Percentiles rank a stretch among this genome's conserved stretches.
These are phyloP conservation scores for Mastomys coucha DNA, from an alignment of 2,113 vertebrate species.

Conservation along the genomic window DNA sequence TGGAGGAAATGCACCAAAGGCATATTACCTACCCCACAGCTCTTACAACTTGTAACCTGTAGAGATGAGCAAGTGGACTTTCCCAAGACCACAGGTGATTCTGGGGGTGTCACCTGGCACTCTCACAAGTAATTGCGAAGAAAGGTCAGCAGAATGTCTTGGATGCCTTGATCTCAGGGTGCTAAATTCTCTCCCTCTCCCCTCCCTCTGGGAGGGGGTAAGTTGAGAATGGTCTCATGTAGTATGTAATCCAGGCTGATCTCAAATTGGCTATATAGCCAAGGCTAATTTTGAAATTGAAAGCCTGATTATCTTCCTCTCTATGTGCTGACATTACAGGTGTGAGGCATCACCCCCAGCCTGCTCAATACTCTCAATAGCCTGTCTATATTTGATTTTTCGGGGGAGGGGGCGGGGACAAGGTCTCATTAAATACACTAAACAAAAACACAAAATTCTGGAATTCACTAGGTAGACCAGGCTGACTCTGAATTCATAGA, in stretches of 20 bases:
- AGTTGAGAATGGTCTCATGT: no score
- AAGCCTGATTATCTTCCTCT: not conserved
- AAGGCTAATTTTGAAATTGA: not conserved
- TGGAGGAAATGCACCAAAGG: not conserved
- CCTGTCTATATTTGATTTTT: not conserved
- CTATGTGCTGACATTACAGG: not conserved
- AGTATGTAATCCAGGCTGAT: not conserved
- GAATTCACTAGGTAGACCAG: not conserved
- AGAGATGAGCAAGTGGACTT: not conserved
- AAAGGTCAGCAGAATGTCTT: not conserved
- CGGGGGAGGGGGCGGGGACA: no score
- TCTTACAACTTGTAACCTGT: not conserved
- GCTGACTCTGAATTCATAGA: not conserved
- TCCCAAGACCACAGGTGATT: not conserved
- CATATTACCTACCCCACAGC: no score
- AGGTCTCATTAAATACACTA: not conserved
- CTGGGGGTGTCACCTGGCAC: not conserved
- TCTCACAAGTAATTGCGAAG: not conserved
- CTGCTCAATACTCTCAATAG: not conserved
- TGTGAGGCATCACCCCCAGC: no score
- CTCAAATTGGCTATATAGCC: not conserved
- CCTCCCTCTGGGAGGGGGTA: no score
- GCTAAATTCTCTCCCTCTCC: no score
- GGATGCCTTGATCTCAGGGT: not conserved
- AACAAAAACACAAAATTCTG: not conserved